These are phyloP conservation scores for Spodoptera litura DNA, from an alignment of 1,140 invertebrate species.

Conservation along the genomic window DNA sequence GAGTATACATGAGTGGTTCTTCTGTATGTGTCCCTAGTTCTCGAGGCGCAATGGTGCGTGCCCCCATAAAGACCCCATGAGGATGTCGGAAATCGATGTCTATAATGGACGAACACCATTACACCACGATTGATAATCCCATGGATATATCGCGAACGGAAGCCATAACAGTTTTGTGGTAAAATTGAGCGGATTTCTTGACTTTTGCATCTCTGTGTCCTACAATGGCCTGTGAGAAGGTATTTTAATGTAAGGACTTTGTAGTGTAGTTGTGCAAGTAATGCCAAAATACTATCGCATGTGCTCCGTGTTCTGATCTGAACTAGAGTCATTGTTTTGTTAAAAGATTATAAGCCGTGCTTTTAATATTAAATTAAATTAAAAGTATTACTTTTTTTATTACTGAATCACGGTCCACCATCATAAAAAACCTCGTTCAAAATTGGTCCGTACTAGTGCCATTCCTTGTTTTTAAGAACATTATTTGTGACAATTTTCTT, in stretches of 20 bases:
- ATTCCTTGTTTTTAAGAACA: neutral
- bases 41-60: slow-evolving; percentile 84
- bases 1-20: slow-evolving; percentile 27
- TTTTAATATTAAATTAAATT: too few relatives aligned
- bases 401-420: too few relatives aligned
- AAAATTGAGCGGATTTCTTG: slow-evolving; percentile 76
- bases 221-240: neutral
- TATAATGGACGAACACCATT: slow-evolving; percentile 84
- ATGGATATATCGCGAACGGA: slow-evolving; percentile 79
- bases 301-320: too few relatives aligned
- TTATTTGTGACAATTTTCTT: neutral
- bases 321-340: too few relatives aligned
- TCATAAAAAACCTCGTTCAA: too few relatives aligned
- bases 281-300: too few relatives aligned
- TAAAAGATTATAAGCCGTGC: too few relatives aligned
- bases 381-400: too few relatives aligned
- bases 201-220: slow-evolving; percentile 45
- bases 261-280: neutral
- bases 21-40: slow-evolving; percentile 69
- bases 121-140: slow-evolving; percentile 84
- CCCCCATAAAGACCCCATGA: slow-evolving; percentile 84
- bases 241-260: neutral
- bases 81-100: slow-evolving; percentile 81
- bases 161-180: slow-evolving; percentile 84
- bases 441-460: too few relatives aligned